phyloP scores from a whole-genome alignment of 2,797 vertebrate species.

The Rhinogobio ventralis region DNA sequence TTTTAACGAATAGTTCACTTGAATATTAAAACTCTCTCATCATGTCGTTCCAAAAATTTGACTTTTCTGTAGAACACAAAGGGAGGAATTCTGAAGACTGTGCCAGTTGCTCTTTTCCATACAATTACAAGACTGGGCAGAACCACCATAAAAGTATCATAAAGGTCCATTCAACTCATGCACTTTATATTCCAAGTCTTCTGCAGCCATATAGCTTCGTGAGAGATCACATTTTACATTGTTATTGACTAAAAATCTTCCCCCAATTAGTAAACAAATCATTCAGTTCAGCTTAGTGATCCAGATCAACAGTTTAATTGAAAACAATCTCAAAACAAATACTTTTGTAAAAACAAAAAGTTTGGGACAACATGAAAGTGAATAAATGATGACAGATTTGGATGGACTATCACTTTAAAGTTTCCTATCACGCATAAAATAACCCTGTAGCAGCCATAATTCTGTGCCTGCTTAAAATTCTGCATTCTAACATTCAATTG shows the following conservation, averaged over 20 bases:
- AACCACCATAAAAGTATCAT: neutral
- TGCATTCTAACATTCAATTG: neutral
- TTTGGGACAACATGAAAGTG: no score
- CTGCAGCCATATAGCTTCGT: neutral
- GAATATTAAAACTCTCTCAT: neutral
- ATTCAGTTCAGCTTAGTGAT: neutral
- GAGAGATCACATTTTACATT: neutral
- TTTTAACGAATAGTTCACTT: neutral
- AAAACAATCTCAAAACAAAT: neutral
- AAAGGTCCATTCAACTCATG: neutral
- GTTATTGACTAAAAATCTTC: neutral
- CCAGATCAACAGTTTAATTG: neutral
- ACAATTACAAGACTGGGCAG: neutral
- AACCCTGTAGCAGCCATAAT: neutral
- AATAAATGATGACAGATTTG: neutral
- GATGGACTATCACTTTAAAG: neutral
- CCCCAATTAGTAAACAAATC: neutral
- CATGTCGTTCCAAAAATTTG: neutral
- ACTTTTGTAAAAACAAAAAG: no score
- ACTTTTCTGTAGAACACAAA: conserved; percentile 1
- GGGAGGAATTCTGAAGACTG: neutral
- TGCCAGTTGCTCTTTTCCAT: neutral
- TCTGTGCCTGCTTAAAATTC: no score
- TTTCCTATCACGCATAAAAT: neutral
- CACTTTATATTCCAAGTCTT: neutral